Conservation (phyloP, 2,888 invertebrate species). For the Argyresthia albistria region DNA sequence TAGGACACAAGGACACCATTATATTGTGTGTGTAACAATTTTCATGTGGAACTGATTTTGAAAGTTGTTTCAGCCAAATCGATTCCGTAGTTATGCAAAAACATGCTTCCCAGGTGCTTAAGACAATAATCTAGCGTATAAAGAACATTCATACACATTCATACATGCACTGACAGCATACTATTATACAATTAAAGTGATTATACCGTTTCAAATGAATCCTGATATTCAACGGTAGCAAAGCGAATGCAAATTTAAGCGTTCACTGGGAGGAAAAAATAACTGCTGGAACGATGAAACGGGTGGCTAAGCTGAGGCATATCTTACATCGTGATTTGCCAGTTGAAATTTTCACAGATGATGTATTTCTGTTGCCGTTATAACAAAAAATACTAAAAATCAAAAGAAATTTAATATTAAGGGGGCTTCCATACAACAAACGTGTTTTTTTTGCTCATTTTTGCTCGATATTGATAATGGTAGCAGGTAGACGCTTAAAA, state of each 20-base stretch:
- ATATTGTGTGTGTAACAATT: too few species aligned
- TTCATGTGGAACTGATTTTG: not conserved
- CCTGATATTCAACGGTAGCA: conserved; percentile 25
- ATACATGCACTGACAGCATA: conserved; percentile 26
- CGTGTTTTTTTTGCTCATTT: too few species aligned
- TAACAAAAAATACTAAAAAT: too few species aligned
- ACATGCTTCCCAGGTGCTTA: not conserved
- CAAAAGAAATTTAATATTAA: too few species aligned
- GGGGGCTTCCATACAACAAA: too few species aligned
- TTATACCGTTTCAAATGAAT: conserved; percentile 36
- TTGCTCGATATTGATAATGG: too few species aligned
- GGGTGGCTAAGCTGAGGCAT: too few species aligned
- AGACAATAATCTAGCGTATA: not conserved
- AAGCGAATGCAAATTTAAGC: conserved; percentile 42
- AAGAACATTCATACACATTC: conserved; percentile 10
- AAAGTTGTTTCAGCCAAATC: not conserved
- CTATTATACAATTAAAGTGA: conserved; percentile 51
- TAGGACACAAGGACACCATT: too few species aligned
- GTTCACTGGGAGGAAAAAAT: conserved; percentile 20
- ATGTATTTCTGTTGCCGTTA: too few species aligned
- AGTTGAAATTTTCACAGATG: not conserved
- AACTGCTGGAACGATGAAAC: not conserved
- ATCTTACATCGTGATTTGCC: not conserved
- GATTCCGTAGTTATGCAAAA: not conserved
- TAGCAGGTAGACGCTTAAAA: too few species aligned